Base-by-base conservation (phyloP, 2,113 vertebrate species). In the Martes martes region DNA sequence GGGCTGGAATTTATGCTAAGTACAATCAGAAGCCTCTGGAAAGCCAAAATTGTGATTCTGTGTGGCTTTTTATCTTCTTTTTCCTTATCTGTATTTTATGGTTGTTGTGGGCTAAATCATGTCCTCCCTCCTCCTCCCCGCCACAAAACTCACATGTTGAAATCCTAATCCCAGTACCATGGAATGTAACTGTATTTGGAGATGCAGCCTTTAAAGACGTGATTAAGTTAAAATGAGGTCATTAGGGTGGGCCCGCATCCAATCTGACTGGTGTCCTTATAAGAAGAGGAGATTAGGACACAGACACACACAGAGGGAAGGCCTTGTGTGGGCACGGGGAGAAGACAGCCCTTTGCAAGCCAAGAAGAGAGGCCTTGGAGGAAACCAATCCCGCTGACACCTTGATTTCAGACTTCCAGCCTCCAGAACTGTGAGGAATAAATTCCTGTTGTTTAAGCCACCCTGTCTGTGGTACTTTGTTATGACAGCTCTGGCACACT, bases 91-190 rank as follows among this genome's bases (percentile, higher is more conserved):
- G 1, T 63, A 16, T 79, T 89, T 92, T 83, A 24, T 52, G 42
- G 71, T 24, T 47, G 6, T 31, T 47, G 21, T 4, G 21, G 57
- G 33, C 31, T 93, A 42, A 67, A 63, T 73, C 8, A 33, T 19
- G 5, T 24, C 14, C 7, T 2, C 1, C 11, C 31, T 2, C 6
- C 2, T 14, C 0, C 1, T 14, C 1, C 28, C 16, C 67, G 4
- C 19, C 28, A 3, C 1, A 33, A 69, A 84, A 71, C 13, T 39
- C 45, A 36, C n/a, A 50, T 50, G 23, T 89, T 93, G 80, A 65
- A 36, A 1, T 90, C 36, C 74, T 78, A 90, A 73, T 21, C 45
- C 45, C 19, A 65, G 55, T 8, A 47, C 63, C 55, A 74, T 63
- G 73, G 63, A 89, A 73, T 85, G 36, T 65, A 33, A 63, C 36